Evolutionary conservation across 1,140 invertebrate species (phyloP), one percentile per base, ranked within the genome.

Genomic region (Branchinecta lindahli): DNA sequence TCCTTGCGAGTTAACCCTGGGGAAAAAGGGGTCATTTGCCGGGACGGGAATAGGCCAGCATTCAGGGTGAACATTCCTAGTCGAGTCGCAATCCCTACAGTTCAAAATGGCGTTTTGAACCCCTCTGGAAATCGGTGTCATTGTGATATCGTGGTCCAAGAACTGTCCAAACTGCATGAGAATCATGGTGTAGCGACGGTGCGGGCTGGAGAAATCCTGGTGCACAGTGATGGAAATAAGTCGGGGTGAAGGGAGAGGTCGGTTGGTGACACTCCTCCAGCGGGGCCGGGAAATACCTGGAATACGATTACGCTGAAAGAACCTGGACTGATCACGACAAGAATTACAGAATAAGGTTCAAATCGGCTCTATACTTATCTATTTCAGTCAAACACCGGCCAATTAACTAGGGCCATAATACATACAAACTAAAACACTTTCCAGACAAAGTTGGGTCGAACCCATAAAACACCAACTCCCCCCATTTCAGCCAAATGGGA

Each of bases 111-210:
- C 74, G 45, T 76, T 75, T 65, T 73, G 73, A 20, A 70, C 66
- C 21, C 77, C 90, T 84, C 90, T 90, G 73, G 92, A 89, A 67
- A 92, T 89, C 0, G 92, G 92, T 2, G 92, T 94, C 82, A 94
- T 87, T 0, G 91, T 95, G 15, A 95, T 79, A 79, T 96, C 93
- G 78, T 95, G 92, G 78, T 95, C 92, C 7, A 95, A 75, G 75
- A 95, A 91, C 76, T 95, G 92, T 12, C 81, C 81, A 78, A 86
- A 98, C 80, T 97, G 91, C 91, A 94, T 94, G 7, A 90, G 84
- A 86, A 92, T 91, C 18, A 94, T 81, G 0, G 89, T 91, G 76
- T 96, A 95, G n/a, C 90, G 83, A 7, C 86, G 87, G 75, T 91
- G 89, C 10, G 91, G 80, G 76, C 92, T 91, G 52, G 90, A 90